Conservation (phyloP, 1,140 invertebrate genomes). For the Dreissena rostriformis region DNA sequence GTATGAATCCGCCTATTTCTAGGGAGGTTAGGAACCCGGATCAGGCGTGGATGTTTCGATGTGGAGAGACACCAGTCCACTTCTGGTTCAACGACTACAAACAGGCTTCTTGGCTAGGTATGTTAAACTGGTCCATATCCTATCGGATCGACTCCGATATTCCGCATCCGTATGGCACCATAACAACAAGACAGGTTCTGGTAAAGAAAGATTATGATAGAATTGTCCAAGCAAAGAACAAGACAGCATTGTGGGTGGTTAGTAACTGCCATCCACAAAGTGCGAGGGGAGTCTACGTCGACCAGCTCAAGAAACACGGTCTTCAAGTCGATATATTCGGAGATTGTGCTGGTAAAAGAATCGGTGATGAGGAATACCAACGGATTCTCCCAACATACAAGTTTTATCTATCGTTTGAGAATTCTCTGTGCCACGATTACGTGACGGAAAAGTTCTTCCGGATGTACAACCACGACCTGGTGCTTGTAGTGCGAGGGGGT, state of each 20-base stretch:
- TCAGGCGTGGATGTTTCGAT: conserved; percentile 18
- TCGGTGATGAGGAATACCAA: neutral
- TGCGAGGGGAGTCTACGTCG: neutral
- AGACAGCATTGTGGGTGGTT: neutral
- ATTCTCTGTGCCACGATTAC: conserved; percentile 97
- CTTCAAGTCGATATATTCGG: conserved; percentile 7
- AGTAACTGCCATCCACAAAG: neutral
- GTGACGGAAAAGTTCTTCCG: conserved; percentile 97
- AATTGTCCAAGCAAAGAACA: neutral
- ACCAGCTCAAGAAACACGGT: neutral
- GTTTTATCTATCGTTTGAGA: conserved; percentile 83
- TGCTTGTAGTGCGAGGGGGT: conserved; percentile 20
- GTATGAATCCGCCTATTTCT: neutral
- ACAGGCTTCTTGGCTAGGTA: neutral
- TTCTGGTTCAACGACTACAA: neutral
- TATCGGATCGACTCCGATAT: conserved; percentile 32
- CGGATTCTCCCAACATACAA: conserved; percentile 46
- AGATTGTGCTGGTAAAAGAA: neutral
- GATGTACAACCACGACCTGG: conserved; percentile 9
- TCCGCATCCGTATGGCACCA: neutral
- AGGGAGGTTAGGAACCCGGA: neutral
- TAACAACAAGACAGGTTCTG: neutral
- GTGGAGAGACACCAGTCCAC: conserved; percentile 5
- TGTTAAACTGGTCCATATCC: conserved; percentile 26
- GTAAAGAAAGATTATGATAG: neutral